phyloP scores from a whole-genome alignment of 2,888 invertebrate species.

The Pecten maximus region DNA sequence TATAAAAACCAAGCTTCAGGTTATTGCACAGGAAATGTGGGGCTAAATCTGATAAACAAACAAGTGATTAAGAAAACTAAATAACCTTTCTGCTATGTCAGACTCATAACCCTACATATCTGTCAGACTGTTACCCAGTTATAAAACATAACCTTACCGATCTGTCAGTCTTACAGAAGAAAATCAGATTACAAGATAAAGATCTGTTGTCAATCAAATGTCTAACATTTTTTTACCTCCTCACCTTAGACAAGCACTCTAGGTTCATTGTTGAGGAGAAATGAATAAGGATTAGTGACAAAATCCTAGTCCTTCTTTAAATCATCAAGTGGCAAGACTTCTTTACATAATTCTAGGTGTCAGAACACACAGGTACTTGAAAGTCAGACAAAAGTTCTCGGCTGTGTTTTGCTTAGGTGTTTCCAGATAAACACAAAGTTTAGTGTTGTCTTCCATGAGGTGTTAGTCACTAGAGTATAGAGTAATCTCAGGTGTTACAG shows the following conservation, averaged over 20 bases:
- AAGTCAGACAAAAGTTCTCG: neutral
- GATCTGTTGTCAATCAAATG: neutral
- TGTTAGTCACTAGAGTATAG: neutral
- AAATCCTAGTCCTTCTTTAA: neutral
- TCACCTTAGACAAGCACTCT: neutral
- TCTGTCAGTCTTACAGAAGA: neutral
- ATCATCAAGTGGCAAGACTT: neutral
- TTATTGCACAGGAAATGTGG: neutral
- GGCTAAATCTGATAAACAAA: neutral
- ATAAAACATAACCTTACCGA: too few species aligned
- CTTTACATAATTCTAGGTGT: neutral
- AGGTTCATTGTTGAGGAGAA: neutral
- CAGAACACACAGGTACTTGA: neutral
- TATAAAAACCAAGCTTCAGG: neutral
- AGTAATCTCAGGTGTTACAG: neutral
- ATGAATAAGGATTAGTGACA: neutral
- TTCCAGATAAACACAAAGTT: neutral
- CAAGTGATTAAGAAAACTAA: neutral
- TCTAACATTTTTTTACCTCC: neutral
- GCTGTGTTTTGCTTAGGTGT: neutral
- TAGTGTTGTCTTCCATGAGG: neutral
- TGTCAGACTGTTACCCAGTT: neutral
- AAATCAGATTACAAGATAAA: neutral
- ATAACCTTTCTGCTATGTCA: neutral
- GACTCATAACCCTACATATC: neutral